phyloP scores from a whole-genome alignment of 2,888 invertebrate genomes.

The Caenorhabditis becei region DNA sequence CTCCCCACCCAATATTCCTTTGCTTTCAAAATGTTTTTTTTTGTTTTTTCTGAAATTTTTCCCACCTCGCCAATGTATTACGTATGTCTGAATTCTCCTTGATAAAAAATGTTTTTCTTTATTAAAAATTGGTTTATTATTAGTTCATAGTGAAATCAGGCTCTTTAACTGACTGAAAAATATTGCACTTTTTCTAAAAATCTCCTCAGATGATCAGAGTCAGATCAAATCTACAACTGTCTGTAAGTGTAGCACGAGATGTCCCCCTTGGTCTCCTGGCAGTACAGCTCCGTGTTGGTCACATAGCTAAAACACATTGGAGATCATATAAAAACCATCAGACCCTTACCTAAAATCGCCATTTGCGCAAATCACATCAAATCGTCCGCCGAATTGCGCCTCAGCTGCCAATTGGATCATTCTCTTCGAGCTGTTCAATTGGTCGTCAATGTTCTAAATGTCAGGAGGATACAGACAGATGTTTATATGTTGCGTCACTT shows the following conservation, averaged over 20 bases:
- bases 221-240: conserved; percentile 68
- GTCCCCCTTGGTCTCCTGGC: conserved; percentile 78
- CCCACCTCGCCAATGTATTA: not conserved
- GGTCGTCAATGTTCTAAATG: conserved; percentile 78
- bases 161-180: too few species aligned
- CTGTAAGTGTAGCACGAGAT: conserved; percentile 80
- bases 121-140: too few species aligned
- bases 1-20: not conserved
- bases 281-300: conserved; percentile 80
- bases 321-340: not conserved
- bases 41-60: not conserved
- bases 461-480: not conserved
- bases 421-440: conserved; percentile 80
- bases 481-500: conserved; percentile 13
- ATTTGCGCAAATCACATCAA: conserved; percentile 77
- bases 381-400: conserved; percentile 80
- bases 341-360: conserved; percentile 74
- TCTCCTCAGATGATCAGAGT: not conserved
- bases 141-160: too few species aligned
- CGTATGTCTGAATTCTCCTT: too few species aligned
- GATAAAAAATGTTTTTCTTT: too few species aligned
- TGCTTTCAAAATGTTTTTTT: not conserved
- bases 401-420: conserved; percentile 80
- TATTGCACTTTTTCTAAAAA: conserved; percentile 36
- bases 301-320: conserved; percentile 72